Base-by-base conservation (phyloP, 2,888 invertebrate genomes). In the Noctuana brunneofusca region DNA sequence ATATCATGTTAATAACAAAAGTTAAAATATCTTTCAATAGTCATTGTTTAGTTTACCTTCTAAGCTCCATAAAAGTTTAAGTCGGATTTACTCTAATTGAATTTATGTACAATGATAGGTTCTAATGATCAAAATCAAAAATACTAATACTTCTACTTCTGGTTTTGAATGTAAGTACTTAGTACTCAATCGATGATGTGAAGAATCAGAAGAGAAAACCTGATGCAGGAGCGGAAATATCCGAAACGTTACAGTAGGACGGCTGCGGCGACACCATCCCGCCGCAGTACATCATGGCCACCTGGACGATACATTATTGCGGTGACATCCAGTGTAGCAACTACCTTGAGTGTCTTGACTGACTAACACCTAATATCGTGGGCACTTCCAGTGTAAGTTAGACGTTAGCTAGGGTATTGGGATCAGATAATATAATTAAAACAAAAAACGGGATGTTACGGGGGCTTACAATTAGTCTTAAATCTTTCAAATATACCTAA, bases 221-320 rank as follows among this genome's bases (percentile, higher is more conserved):
- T 90, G 90, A 89, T 46, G 78, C 86, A 30, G 89, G 83, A 11
- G 89, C 84, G 11, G 87, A 86, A 65, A 90, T 79, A 67, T 90
- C 90, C 27, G 90, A 89, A 38, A 89, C 87, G 79, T 89, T 90
- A 84, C 89, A 89, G 76, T 83, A 89, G 68, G 90, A 88, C 58
- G 88, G 87, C 75, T 89, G 89, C 62, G 90, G 91, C 27, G 91
- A 91, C 72, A 86, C 81, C 86, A 90, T 85, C 62, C 84, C 86
- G 50, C 86, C 87, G 78, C 90, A 90, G 74, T 83, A 89, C 79
- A 90, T 87, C 86, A 90, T 86, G 65, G 87, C 85, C 41, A 90
- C 86, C 90, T 91, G 86, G 38, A 65, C 41, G 27, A 30, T 52
- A 24, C 22, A 22, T 48, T 12, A 35, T n/a, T 16, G 3, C 1